Conservation (phyloP, 2,113 vertebrate species). For the Hemiprocne comata region DNA sequence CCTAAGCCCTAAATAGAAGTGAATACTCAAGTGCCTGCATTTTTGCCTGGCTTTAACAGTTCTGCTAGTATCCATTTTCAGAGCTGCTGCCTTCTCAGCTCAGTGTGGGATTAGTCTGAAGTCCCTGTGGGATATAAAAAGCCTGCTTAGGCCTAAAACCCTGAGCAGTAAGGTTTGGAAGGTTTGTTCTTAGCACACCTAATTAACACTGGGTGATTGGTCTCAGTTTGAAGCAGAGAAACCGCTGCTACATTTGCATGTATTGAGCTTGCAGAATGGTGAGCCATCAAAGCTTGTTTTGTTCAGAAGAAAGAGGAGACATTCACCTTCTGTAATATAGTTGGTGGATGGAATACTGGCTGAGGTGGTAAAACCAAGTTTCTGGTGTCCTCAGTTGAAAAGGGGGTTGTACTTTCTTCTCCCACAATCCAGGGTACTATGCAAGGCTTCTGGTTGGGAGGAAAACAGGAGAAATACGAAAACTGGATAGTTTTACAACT, state of each 20-base stretch:
- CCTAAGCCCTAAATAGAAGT: neutral
- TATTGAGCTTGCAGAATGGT: neutral
- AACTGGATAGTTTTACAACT: neutral
- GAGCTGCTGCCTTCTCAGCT: neutral
- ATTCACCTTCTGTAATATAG: neutral
- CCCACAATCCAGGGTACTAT: neutral
- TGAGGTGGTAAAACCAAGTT: neutral
- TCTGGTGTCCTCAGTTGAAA: neutral
- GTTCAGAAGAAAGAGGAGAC: neutral
- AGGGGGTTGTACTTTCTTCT: neutral
- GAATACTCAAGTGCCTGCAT: neutral
- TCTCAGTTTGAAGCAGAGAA: neutral
- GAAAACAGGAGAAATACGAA: neutral
- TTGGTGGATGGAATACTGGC: neutral
- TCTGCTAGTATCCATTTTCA: neutral
- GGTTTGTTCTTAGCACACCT: neutral
- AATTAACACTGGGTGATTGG: neutral
- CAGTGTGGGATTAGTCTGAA: neutral
- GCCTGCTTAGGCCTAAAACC: neutral
- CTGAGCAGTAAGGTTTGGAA: neutral
- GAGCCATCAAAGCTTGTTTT: neutral
- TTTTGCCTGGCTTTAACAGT: neutral
- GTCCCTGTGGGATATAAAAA: neutral
- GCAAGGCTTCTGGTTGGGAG: neutral
- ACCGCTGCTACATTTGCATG: neutral